These are phyloP conservation scores for Pasiphila rectangulata DNA, from an alignment of 2,888 invertebrate species.

Conservation along the genomic window DNA sequence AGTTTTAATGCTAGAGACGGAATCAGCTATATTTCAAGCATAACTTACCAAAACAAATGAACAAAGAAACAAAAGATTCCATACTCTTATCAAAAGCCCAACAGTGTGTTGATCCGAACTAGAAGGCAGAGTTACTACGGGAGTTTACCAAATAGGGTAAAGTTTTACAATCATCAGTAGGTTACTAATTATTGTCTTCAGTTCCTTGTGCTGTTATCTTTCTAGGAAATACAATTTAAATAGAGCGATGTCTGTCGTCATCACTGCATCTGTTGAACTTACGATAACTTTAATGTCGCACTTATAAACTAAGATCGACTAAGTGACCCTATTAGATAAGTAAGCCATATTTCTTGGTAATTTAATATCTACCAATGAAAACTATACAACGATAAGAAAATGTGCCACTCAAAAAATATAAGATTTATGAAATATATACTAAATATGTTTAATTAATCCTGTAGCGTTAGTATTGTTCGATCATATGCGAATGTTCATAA, in stretches of 20 bases:
- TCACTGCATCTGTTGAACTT: constrained; percentile 22
- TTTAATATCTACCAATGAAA: no score
- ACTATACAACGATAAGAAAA: neutral
- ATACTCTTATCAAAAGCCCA: no score
- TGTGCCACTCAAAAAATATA: neutral
- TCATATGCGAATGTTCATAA: constrained; percentile 1
- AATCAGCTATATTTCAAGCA: no score
- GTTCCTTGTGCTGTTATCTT: constrained; percentile 8
- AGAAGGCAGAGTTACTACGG: no score
- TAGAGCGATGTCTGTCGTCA: constrained; percentile 16
- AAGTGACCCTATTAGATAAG: constrained; percentile 13
- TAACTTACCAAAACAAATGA: no score
- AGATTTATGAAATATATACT: no score
- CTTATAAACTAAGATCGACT: constrained; percentile 10
- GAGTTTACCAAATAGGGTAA: neutral
- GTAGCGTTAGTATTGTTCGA: neutral
- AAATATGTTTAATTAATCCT: neutral
- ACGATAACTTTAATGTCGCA: constrained; percentile 20
- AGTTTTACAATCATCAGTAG: neutral
- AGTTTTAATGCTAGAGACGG: no score
- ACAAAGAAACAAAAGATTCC: no score
- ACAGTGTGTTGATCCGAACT: no score
- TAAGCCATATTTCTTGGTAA: neutral
- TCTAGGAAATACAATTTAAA: constrained; percentile 20
- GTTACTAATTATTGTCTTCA: neutral